phyloP scores from a whole-genome alignment of 2,797 vertebrate species.

The Falco naumanni region DNA sequence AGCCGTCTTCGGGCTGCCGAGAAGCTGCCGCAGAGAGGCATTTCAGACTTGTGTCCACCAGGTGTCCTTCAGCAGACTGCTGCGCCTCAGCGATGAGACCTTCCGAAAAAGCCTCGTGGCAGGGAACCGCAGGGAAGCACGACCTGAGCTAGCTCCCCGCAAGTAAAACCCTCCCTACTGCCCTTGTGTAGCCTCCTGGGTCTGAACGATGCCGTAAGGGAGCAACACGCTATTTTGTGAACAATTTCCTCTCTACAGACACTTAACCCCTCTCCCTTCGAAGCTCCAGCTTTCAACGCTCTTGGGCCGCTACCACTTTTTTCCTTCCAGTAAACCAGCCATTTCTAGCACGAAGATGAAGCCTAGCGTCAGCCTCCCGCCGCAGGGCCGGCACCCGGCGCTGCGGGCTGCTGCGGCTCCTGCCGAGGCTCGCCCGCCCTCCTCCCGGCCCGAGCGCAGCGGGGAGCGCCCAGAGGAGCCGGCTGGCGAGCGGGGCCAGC shows the following conservation, averaged over 20 bases:
- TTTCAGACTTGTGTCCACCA: conserved; percentile 65
- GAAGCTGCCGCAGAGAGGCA: neutral
- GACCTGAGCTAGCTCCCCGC: neutral
- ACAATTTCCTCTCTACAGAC: neutral
- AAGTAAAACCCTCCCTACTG: neutral
- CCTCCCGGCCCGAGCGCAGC: neutral
- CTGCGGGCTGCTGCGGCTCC: neutral
- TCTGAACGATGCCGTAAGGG: neutral
- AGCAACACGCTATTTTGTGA: neutral
- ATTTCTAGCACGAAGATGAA: neutral
- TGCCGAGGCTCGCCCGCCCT: neutral
- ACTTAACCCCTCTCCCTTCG: neutral
- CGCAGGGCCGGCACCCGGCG: neutral
- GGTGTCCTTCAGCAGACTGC: conserved; percentile 61
- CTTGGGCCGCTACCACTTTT: neutral
- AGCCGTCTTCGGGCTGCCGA: neutral
- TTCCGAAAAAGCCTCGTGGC: neutral
- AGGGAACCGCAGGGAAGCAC: neutral
- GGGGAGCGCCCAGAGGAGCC: neutral
- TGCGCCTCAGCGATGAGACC: neutral
- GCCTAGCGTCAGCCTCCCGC: neutral
- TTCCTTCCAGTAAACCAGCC: neutral
- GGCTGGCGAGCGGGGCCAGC: neutral
- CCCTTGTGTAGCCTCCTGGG: neutral
- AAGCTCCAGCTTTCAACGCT: neutral